A percentile compares a stretch with the other conserved stretches of the same genome.
phyloP scores from a whole-genome alignment of 2,113 vertebrate species.

The Danio rerio region DNA sequence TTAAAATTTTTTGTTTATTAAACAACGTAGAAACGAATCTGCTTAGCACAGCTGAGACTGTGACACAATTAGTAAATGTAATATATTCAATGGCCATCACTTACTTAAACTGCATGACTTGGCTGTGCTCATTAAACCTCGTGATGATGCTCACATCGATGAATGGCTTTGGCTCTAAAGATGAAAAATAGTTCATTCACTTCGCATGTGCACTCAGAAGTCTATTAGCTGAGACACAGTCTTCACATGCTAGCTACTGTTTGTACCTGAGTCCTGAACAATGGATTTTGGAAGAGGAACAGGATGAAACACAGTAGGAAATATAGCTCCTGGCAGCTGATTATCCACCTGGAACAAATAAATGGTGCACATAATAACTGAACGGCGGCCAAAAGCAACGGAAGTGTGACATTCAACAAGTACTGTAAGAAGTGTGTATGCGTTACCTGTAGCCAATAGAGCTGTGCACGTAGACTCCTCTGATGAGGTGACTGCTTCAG shows the following conservation, averaged over 20 bases:
- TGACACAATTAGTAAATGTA: not conserved
- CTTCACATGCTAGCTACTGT: not conserved
- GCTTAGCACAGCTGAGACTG: not conserved
- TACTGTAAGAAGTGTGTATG: not conserved
- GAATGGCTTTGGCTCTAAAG: conserved; percentile 93
- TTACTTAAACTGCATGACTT: conserved; percentile 96
- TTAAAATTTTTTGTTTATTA: too few relatives aligned
- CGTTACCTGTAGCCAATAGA: conserved; percentile 94
- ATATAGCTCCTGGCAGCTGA: conserved; percentile 91
- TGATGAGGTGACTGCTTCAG: conserved; percentile 93
- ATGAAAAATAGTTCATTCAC: conserved; percentile 29
- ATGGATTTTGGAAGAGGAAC: conserved; percentile 96
- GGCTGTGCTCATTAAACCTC: conserved; percentile 94
- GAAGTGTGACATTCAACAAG: conserved; percentile 13
- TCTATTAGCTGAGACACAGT: not conserved
- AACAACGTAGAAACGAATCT: too few relatives aligned
- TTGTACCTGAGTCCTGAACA: conserved; percentile 91
- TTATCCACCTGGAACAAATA: conserved; percentile 85
- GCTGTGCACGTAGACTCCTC: conserved; percentile 87
- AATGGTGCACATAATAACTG: not conserved
- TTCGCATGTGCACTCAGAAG: not conserved
- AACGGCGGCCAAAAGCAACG: not conserved
- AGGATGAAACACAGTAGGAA: conserved; percentile 94
- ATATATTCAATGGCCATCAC: conserved; percentile 59
- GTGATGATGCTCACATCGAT: conserved; percentile 95